Evolutionary conservation across 2,113 vertebrate species (phyloP), one percentile per base, ranked within the genome.

Genomic region (Corydoras maculifer): DNA sequence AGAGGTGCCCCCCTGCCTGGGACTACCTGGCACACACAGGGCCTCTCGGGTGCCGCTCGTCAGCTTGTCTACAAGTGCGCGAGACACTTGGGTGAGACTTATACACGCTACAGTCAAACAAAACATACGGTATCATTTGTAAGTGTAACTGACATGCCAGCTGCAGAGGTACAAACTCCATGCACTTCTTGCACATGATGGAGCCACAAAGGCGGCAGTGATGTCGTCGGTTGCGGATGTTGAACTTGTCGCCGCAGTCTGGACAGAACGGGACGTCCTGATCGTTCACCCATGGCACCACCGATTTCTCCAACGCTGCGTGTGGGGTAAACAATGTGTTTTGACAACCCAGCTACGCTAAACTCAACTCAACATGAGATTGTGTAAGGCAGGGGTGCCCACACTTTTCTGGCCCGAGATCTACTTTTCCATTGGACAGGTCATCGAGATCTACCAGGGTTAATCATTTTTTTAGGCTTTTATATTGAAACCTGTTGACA

Each of bases 141-240:
- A 25, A 25, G 18, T 25, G 2, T 11, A 53, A 88, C 96, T 80
- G 84, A 98, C 96, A 91, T 51, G 95, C 96, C 77, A 97, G 78
- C 18, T 90, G 90, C 8, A 98, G 88, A 12, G 91, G 89, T 77
- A 99, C 83, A 58, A 95, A 92, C 8, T 97, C 93, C 90, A 91
- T 94, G 82, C 97, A 98, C 74, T 88, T 94, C 84, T 89, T 91
- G 83, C 97, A 99, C 95, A 98, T 98, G 62, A 99, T 97, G 8
- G 96, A 98, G 0, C 97, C 97, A 2, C 97, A 99, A 5, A 99
- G 93, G 14, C 96, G 94, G 80, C 97, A 99, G 79, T 99, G 97
- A 81, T 99, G 97, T 5, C 95, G 94, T 9, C 97, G 82, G 85
- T 95, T 96, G 2, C 94, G 90, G 30, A 99, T 90, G 80, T 89